A percentile compares a stretch with the other conserved stretches of the same genome.
These are phyloP conservation scores for Dryomyza anilis DNA, from an alignment of 2,888 invertebrate genomes.

Conservation along the genomic window DNA sequence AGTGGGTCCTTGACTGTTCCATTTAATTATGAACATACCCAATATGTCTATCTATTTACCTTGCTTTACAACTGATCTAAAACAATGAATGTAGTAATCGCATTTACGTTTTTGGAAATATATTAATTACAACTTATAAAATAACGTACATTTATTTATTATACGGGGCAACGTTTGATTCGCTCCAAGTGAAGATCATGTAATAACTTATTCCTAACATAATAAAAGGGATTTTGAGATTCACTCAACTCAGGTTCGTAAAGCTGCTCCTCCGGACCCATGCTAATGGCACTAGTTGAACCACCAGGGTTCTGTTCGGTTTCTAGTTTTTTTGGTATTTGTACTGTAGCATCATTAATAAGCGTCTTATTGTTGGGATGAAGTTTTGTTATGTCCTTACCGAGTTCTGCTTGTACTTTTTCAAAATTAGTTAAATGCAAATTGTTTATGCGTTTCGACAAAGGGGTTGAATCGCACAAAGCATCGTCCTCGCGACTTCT, in stretches of 20 bases:
- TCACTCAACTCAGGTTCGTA: slow-evolving; percentile 80
- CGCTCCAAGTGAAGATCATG: slow-evolving; percentile 84
- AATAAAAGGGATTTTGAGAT: slow-evolving; percentile 83
- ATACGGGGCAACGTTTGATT: slow-evolving; percentile 65
- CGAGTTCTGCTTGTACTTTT: slow-evolving; percentile 22
- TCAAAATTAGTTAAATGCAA: slow-evolving; percentile 69
- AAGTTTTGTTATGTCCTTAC: slow-evolving; percentile 17
- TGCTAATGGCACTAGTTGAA: slow-evolving; percentile 29
- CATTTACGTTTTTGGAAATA: not conserved
- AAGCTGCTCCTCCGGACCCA: slow-evolving; percentile 36
- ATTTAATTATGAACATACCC: too few relatives aligned
- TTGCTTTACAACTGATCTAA: too few relatives aligned
- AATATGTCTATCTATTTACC: too few relatives aligned
- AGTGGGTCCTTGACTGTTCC: too few relatives aligned
- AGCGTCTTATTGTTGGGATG: slow-evolving; percentile 39
- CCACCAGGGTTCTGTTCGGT: slow-evolving; percentile 33
- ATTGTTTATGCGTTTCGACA: slow-evolving; percentile 90
- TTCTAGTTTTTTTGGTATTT: slow-evolving; percentile 41
- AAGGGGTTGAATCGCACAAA: slow-evolving; percentile 78
- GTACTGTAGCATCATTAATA: slow-evolving; percentile 24
- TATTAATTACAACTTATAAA: not conserved
- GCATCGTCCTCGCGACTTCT: slow-evolving; percentile 75
- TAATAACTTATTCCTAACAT: slow-evolving; percentile 81
- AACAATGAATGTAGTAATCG: too few relatives aligned
- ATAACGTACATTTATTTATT: slow-evolving; percentile 11